These are phyloP conservation scores for Eulemur rubriventer DNA, from an alignment of 2,797 vertebrate species.

Conservation along the genomic window DNA sequence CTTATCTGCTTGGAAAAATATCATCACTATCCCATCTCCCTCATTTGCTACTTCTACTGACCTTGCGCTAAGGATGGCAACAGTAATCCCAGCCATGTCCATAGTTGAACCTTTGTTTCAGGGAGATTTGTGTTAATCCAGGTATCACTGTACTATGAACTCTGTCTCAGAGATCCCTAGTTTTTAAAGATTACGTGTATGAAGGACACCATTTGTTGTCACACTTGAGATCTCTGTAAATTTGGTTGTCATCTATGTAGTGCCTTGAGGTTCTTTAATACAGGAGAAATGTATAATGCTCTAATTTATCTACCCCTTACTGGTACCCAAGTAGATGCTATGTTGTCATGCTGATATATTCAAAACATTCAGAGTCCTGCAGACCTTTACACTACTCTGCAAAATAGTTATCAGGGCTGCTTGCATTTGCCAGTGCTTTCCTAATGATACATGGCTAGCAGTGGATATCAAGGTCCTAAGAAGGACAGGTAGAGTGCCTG, in stretches of 20 bases:
- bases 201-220: not conserved
- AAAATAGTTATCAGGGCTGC: conserved; percentile 1
- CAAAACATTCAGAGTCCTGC: not conserved
- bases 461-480: conserved; percentile 36
- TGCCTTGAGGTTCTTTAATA: not conserved
- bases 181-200: not conserved
- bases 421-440: not conserved
- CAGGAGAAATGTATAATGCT: not conserved
- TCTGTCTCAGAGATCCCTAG: not conserved
- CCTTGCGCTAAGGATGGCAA: not conserved
- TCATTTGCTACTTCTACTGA: not conserved
- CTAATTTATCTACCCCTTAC: conserved; percentile 7
- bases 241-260: conserved; percentile 3
- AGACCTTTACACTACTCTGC: not conserved
- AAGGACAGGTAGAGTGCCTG: not conserved
- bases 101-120: not conserved
- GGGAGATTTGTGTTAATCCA: not conserved
- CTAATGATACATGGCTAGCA: conserved; percentile 11
- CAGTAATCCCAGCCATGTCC: not conserved
- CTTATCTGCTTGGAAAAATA: not conserved
- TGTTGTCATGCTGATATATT: conserved; percentile 30
- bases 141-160: not conserved
- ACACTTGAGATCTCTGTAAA: not conserved
- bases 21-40: not conserved
- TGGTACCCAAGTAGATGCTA: not conserved